Percentiles rank a stretch among this genome's conserved stretches.
These are phyloP conservation scores for Nemapogon koenigi DNA, from an alignment of 2,888 invertebrate genomes.

Conservation along the genomic window DNA sequence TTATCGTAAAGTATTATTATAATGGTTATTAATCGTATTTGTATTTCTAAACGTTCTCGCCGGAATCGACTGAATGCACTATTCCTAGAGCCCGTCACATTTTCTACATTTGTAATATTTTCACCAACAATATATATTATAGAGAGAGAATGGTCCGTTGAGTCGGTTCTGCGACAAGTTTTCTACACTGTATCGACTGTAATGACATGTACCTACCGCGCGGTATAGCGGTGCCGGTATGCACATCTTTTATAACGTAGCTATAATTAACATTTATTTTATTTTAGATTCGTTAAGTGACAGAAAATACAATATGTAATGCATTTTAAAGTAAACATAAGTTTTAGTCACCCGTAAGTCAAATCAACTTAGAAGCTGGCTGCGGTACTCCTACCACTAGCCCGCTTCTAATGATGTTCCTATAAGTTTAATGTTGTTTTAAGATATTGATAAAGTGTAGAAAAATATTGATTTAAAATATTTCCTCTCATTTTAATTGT, in stretches of 20 bases:
- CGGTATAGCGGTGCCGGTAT: too few species aligned
- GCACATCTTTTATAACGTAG: too few species aligned
- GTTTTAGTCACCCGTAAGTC: neutral
- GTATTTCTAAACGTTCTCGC: conserved; percentile 45
- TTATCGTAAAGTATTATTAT: conserved; percentile 66
- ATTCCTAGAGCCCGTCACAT: conserved; percentile 31
- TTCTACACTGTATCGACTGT: conserved; percentile 62
- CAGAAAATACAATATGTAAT: too few species aligned
- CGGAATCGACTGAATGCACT: too few species aligned
- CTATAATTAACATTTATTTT: too few species aligned
- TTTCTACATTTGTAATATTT: conserved; percentile 2
- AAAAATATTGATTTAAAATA: conserved; percentile 48
- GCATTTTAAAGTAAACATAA: too few species aligned
- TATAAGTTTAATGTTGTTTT: conserved; percentile 36
- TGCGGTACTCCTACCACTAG: neutral
- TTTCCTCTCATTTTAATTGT: conserved; percentile 61
- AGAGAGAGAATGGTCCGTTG: conserved; percentile 25
- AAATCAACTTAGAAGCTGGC: neutral
- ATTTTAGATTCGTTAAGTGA: too few species aligned
- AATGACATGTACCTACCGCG: too few species aligned
- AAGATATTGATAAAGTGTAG: conserved; percentile 56
- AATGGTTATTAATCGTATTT: conserved; percentile 62
- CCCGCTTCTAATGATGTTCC: conserved; percentile 30
- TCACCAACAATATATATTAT: neutral
- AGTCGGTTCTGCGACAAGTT: conserved; percentile 52